These are phyloP conservation scores for Ptychobarbus kaznakovi DNA, from an alignment of 2,797 vertebrate genomes.

Conservation along the genomic window DNA sequence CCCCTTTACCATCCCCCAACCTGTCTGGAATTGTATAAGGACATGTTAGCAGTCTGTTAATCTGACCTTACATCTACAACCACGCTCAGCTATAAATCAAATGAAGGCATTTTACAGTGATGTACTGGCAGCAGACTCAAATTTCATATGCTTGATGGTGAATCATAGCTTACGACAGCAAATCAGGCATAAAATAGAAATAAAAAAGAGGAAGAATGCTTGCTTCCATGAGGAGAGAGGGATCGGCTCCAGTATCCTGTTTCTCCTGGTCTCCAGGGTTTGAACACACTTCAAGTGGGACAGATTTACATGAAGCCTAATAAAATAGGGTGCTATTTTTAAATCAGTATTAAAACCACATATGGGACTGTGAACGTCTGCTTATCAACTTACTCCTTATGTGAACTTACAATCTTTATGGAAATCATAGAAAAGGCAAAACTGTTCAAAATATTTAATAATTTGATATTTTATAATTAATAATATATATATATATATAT, in stretches of 20 bases:
- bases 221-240: slow-evolving; percentile 62
- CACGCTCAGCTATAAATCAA: neutral
- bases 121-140: slow-evolving; percentile 29
- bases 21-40: neutral
- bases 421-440: neutral
- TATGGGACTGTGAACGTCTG: slow-evolving; percentile 35
- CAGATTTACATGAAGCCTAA: slow-evolving; percentile 69
- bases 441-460: neutral
- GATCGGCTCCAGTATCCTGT: slow-evolving; percentile 65
- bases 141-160: slow-evolving; percentile 40
- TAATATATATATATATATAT: no score
- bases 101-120: slow-evolving; percentile 5
- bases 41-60: neutral
- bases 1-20: neutral
- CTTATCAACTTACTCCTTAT: slow-evolving; percentile 17
- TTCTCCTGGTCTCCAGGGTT: slow-evolving; percentile 65
- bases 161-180: slow-evolving; percentile 54
- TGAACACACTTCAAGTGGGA: slow-evolving; percentile 68
- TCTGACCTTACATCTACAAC: neutral
- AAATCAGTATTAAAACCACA: slow-evolving; percentile 47
- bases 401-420: neutral
- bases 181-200: slow-evolving; percentile 35
- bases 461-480: neutral
- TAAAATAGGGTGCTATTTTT: slow-evolving; percentile 51
- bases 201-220: slow-evolving; percentile 31